Percentiles rank a stretch among this genome's conserved stretches.
Evolutionary conservation across 2,113 vertebrate species (phyloP).

Genomic region (Cyanoramphus novaezelandiae): DNA sequence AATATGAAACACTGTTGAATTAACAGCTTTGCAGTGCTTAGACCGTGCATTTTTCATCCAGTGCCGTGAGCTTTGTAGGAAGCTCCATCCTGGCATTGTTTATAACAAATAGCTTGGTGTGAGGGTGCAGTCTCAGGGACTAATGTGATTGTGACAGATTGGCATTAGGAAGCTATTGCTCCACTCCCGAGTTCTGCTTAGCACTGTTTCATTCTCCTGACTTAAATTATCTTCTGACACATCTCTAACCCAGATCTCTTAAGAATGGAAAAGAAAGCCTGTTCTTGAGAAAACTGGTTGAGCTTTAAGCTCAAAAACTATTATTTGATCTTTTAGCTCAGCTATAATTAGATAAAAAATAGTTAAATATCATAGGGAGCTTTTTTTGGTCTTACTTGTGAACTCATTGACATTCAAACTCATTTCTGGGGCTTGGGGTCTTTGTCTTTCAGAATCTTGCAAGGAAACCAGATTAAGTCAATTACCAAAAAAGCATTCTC

Average conservation of each 20-base stretch:
- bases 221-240: not conserved
- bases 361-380: not conserved
- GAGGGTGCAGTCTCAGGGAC: not conserved
- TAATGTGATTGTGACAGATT: not conserved
- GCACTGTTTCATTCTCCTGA: not conserved
- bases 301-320: not conserved
- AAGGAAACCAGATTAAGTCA: constrained; percentile 85
- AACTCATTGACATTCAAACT: not conserved
- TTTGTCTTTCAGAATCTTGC: constrained; percentile 79
- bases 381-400: not conserved
- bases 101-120: not conserved
- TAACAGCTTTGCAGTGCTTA: not conserved
- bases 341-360: not conserved
- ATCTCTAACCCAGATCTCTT: not conserved
- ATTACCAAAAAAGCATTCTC: constrained; percentile 81
- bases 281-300: not conserved
- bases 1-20: not conserved
- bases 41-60: not conserved
- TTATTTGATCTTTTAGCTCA: not conserved
- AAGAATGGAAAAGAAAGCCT: not conserved
- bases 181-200: not conserved
- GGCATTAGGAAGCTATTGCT: not conserved
- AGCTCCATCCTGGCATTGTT: not conserved
- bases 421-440: not conserved
- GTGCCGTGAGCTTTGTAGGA: not conserved